A percentile compares a stretch with the other conserved stretches of the same genome.
These are phyloP conservation scores for Panurus biarmicus DNA, from an alignment of 2,113 vertebrate genomes.

Conservation along the genomic window DNA sequence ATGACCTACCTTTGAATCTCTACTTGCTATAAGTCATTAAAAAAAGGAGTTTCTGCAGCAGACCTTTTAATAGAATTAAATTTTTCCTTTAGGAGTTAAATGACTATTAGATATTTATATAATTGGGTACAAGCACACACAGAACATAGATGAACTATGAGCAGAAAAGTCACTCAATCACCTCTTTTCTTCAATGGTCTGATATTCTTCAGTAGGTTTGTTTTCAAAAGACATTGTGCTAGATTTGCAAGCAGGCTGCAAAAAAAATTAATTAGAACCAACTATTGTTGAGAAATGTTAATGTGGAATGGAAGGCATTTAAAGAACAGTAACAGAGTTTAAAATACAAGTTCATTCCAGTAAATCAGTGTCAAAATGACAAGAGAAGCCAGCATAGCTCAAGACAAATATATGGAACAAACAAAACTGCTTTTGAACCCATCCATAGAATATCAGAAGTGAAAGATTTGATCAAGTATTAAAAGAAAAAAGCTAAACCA, in stretches of 20 bases:
- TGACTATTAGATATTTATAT: neutral
- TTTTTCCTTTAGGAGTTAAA: neutral
- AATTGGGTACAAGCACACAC: neutral
- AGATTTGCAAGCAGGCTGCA: constrained; percentile 2
- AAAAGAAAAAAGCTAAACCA: constrained; percentile 6
- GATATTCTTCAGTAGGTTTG: neutral
- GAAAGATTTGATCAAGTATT: constrained; percentile 46
- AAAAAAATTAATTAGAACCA: constrained; percentile 29
- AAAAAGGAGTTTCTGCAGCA: neutral
- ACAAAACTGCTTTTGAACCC: constrained; percentile 28
- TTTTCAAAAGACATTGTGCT: neutral
- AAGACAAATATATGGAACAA: constrained; percentile 32
- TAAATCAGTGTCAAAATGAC: constrained; percentile 72
- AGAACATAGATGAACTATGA: neutral
- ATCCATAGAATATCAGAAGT: neutral
- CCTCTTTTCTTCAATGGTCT: neutral
- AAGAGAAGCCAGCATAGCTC: constrained; percentile 46
- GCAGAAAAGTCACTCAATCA: neutral
- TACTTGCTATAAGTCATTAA: neutral
- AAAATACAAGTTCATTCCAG: constrained; percentile 59
- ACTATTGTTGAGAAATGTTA: constrained; percentile 19
- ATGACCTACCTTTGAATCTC: neutral
- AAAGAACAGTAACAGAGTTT: constrained; percentile 14
- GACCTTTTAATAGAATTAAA: neutral
- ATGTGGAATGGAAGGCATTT: constrained; percentile 39